phyloP scores from a whole-genome alignment of 1,140 invertebrate genomes.

The Chymomyza costata region DNA sequence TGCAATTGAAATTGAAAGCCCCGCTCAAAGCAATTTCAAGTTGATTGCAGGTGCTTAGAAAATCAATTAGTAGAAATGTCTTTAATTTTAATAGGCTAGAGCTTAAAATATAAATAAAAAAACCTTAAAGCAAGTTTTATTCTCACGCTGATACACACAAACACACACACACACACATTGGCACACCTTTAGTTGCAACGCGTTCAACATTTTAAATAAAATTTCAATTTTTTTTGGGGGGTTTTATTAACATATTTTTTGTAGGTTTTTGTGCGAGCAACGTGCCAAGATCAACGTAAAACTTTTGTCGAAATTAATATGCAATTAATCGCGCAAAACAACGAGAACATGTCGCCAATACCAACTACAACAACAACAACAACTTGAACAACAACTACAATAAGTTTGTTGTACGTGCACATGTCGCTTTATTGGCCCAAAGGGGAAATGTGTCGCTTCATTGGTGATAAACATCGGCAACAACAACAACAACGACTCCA shows the following conservation, averaged over 20 bases:
- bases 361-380: constrained; percentile 27
- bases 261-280: constrained; percentile 58
- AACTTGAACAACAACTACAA: constrained; percentile 35
- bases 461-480: constrained; percentile 11
- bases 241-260: constrained; percentile 4
- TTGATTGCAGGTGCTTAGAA: no score
- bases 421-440: constrained; percentile 50
- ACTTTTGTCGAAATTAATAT: constrained; percentile 62
- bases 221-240: constrained; percentile 22
- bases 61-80: no score
- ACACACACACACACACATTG: background rate
- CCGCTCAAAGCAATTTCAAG: no score
- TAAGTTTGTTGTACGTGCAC: constrained; percentile 61
- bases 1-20: no score
- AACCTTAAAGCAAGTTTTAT: constrained; percentile 30
- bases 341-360: constrained; percentile 65
- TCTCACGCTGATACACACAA: constrained; percentile 49
- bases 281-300: constrained; percentile 59
- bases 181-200: constrained; percentile 32
- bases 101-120: constrained; percentile 18
- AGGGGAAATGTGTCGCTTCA: constrained; percentile 43
- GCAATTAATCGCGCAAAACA: constrained; percentile 71
- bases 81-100: no score
- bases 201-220: constrained; percentile 56
- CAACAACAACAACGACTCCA: constrained; percentile 50